Base-by-base conservation (phyloP, 2,113 vertebrate genomes). In the Apodemus sylvaticus region DNA sequence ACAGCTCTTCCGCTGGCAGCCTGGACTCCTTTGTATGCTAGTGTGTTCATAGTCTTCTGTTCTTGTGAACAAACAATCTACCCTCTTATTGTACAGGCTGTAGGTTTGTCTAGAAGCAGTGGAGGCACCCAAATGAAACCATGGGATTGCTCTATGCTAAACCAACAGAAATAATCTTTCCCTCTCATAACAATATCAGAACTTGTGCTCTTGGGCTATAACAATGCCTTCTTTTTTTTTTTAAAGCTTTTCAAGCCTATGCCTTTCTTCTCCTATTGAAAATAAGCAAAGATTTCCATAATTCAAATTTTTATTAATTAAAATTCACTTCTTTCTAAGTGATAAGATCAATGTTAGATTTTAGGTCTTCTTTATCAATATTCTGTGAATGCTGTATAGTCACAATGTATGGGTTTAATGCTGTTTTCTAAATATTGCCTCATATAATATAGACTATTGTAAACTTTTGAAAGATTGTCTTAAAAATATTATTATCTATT, bases 251-350 rank as follows among this genome's bases (percentile, higher is more conserved):
- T 71, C 7, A 90, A 90, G 51, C 48, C 31, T 87, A 39, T 16
- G 0, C 1, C 7, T 5, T 90, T 89, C 20, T 60, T 89, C 12
- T 53, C 86, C 26, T 39, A 19, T 70, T 85, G 16, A 82, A 88
- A 14, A 2, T 73, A 83, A 88, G 20, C 68, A 79, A 74, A 91
- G 34, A 3, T 29, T 11, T 66, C 66, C 1, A 60, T 60, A 60
- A 14, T 60, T 22, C 14, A 26, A 60, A 6, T 89, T 96, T 90
- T 76, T 76, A 58, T 89, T 83, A 90, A 79, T 66, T 88, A 86
- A 77, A 36, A 29, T 58, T 66, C 66, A 42, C 4, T 83, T 95
- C 31, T 39, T 9, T 90, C 34, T 14, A 90, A 34, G 20, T 85
- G 51, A 12, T 85, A 93, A 91, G 39, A 39, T 5, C 53, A 0